A percentile compares a stretch with the other conserved stretches of the same genome.
Conservation (phyloP, 2,113 vertebrate species). For the Abramis brama region DNA sequence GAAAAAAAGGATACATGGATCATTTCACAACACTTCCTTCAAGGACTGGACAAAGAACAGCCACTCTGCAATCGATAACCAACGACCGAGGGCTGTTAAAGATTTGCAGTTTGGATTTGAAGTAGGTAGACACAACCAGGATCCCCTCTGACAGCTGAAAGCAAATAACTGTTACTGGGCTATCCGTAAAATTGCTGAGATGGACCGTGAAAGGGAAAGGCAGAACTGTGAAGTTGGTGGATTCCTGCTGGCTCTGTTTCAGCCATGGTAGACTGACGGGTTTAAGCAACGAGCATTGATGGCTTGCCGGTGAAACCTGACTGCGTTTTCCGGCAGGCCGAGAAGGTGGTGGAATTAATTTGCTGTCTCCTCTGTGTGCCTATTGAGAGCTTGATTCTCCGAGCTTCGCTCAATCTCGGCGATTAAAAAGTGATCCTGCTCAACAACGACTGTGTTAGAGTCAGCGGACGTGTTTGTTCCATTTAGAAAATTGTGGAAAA, state of each 20-base stretch:
- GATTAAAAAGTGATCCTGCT: conserved; percentile 57
- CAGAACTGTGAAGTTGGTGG: background rate
- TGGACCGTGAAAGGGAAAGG: background rate
- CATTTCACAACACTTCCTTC: conserved; percentile 53
- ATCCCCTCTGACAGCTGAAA: conserved; percentile 66
- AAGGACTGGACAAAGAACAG: conserved; percentile 62
- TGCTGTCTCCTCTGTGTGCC: conserved; percentile 48
- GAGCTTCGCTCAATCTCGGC: conserved; percentile 54
- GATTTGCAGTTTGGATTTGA: conserved; percentile 60
- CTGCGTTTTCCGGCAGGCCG: conserved; percentile 5
- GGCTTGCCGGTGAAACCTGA: background rate
- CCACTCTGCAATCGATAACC: conserved; percentile 69
- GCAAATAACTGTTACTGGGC: conserved; percentile 70
- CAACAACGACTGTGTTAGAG: conserved; percentile 64
- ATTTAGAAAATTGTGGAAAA: conserved; percentile 67
- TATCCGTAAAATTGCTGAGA: conserved; percentile 53
- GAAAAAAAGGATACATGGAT: conserved; percentile 42
- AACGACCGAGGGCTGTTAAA: conserved; percentile 61
- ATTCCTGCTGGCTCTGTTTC: conserved; percentile 30
- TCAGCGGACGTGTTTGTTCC: conserved; percentile 63
- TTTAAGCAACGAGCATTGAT: background rate
- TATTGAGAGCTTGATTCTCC: conserved; percentile 47
- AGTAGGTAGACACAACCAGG: conserved; percentile 66
- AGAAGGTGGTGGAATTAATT: conserved; percentile 34
- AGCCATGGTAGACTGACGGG: conserved; percentile 18